Percentiles rank a stretch among this genome's conserved stretches.
Conservation (phyloP, 2,888 invertebrate species). For the Pyrgus malvae region DNA sequence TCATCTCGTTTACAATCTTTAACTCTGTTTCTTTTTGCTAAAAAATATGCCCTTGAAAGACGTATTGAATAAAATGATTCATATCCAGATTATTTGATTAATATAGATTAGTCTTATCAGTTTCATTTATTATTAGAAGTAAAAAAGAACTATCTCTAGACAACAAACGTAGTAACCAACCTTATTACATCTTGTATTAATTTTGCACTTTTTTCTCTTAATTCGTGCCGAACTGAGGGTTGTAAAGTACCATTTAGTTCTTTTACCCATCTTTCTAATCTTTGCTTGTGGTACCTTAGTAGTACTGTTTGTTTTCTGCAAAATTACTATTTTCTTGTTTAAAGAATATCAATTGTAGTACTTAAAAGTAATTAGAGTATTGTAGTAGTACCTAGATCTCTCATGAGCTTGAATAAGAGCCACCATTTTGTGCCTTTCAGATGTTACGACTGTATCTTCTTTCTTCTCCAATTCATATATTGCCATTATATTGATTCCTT, state of each 20-base stretch:
- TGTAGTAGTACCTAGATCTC: slow-evolving; percentile 47
- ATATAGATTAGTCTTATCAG: too few species aligned
- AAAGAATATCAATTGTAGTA: too few species aligned
- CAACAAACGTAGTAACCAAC: too few species aligned
- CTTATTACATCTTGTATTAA: slow-evolving; percentile 56
- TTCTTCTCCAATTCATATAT: slow-evolving; percentile 38
- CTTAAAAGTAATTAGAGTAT: neutral
- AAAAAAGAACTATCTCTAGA: too few species aligned
- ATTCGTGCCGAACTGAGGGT: slow-evolving; percentile 44
- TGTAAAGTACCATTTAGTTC: slow-evolving; percentile 47
- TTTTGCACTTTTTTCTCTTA: slow-evolving; percentile 49
- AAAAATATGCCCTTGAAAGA: slow-evolving; percentile 50
- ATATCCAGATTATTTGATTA: too few species aligned
- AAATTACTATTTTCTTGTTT: too few species aligned
- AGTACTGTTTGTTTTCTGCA: slow-evolving; percentile 48
- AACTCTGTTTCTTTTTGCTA: slow-evolving; percentile 51
- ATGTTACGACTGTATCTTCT: slow-evolving; percentile 37
- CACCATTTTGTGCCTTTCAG: slow-evolving; percentile 38
- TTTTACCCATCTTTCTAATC: slow-evolving; percentile 53
- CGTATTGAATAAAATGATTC: neutral
- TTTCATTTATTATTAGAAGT: too few species aligned
- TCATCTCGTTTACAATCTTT: slow-evolving; percentile 48
- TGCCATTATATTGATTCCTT: slow-evolving; percentile 28
- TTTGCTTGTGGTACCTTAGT: slow-evolving; percentile 37
- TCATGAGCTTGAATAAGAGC: slow-evolving; percentile 61